phyloP scores from a whole-genome alignment of 2,113 vertebrate genomes.

The Poeciliopsis occidentalis region DNA sequence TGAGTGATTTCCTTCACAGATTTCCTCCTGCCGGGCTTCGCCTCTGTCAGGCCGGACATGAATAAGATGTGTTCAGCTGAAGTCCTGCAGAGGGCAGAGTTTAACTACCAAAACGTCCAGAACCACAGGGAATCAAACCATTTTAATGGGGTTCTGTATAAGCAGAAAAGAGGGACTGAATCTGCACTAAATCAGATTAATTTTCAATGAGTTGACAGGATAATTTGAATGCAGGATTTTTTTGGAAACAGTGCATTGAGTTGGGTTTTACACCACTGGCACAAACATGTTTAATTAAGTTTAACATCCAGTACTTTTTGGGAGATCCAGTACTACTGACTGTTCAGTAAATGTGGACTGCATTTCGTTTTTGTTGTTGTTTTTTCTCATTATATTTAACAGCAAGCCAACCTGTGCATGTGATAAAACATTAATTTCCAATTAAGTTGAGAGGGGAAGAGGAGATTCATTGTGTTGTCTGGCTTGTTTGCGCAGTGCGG shows the following conservation, averaged over 20 bases:
- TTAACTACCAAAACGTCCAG: conserved; percentile 68
- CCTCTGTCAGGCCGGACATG: conserved; percentile 12
- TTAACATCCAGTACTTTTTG: neutral
- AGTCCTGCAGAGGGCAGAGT: conserved; percentile 83
- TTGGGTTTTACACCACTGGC: neutral
- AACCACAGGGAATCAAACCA: conserved; percentile 30
- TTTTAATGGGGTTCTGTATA: conserved; percentile 25
- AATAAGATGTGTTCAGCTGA: conserved; percentile 36
- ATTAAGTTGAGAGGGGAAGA: conserved; percentile 55
- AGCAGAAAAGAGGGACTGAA: neutral
- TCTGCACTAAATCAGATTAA: conserved; percentile 3
- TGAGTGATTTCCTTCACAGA: conserved; percentile 49
- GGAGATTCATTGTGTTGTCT: conserved; percentile 67
- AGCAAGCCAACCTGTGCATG: conserved; percentile 43
- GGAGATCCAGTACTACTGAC: neutral
- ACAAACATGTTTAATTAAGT: conserved; percentile 14
- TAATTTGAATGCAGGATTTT: neutral
- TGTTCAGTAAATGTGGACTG: neutral
- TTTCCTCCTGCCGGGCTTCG: conserved; percentile 23
- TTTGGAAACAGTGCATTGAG: neutral
- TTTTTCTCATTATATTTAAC: conserved; percentile 30
- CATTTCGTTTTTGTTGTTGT: neutral
- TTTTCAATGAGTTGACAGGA: neutral
- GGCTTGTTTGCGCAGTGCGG: conserved; percentile 77
- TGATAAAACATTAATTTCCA: conserved; percentile 67